Evolutionary conservation across 2,113 vertebrate species (phyloP).

Genomic region (Nothobranchius kuhntae): DNA sequence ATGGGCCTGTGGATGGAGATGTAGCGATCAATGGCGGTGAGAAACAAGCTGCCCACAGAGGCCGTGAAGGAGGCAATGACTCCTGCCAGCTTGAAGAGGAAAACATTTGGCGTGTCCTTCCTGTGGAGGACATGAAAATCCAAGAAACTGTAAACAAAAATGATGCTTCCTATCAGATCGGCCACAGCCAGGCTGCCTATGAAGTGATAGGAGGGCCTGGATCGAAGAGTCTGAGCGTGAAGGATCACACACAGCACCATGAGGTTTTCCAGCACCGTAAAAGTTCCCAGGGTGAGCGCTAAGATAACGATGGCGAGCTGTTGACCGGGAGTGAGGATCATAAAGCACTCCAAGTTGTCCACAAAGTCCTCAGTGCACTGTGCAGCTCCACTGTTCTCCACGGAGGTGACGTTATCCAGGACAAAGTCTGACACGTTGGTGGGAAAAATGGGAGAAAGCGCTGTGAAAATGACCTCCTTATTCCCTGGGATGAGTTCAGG

Average conservation of each 20-base stretch:
- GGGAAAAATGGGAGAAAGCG: constrained; percentile 81
- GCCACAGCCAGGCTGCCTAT: constrained; percentile 96
- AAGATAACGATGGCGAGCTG: constrained; percentile 91
- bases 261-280: constrained; percentile 96
- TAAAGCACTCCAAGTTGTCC: constrained; percentile 98
- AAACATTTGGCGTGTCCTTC: constrained; percentile 92
- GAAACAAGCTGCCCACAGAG: constrained; percentile 96
- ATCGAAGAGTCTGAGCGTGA: constrained; percentile 91
- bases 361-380: constrained; percentile 94
- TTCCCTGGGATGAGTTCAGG: constrained; percentile 85
- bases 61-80: constrained; percentile 98
- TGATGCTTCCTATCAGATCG: constrained; percentile 95
- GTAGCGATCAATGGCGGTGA: constrained; percentile 97
- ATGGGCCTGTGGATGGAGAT: constrained; percentile 96
- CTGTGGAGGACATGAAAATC: constrained; percentile 98
- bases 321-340: constrained; percentile 96
- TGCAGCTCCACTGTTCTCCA: constrained; percentile 79
- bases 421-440: constrained; percentile 87
- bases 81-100: constrained; percentile 95
- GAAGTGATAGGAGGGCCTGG: constrained; percentile 97
- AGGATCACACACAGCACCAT: constrained; percentile 94
- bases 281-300: constrained; percentile 93
- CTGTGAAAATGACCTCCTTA: constrained; percentile 81
- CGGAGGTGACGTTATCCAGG: constrained; percentile 83
- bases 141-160: constrained; percentile 98